Evolutionary conservation across 2,113 vertebrate genomes (phyloP).

Genomic region (Coptodon bakossiorum): DNA sequence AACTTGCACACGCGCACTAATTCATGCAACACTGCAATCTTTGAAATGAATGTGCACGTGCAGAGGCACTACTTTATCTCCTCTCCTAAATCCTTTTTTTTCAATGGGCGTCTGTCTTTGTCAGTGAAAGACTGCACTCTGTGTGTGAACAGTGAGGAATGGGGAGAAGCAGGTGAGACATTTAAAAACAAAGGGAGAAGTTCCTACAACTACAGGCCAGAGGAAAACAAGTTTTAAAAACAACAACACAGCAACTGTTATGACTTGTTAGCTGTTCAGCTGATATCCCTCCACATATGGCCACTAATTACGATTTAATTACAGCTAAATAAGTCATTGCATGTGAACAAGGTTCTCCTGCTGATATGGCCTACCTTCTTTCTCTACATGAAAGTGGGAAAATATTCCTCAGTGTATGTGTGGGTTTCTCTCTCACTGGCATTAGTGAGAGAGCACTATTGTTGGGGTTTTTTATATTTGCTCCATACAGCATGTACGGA

Average conservation of each 20-base stretch:
- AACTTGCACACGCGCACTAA: background rate
- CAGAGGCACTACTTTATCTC: background rate
- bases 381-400: background rate
- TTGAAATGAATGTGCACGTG: background rate
- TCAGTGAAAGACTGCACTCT: background rate
- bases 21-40: background rate
- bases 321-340: background rate
- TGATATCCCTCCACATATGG: background rate
- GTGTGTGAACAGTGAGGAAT: background rate
- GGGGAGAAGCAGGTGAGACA: background rate
- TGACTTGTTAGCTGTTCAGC: background rate
- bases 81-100: background rate
- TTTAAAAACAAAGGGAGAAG: background rate
- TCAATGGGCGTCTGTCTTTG: background rate
- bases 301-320: background rate
- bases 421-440: background rate
- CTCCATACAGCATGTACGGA: background rate
- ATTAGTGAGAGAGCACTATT: background rate
- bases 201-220: background rate
- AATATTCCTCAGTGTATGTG: background rate
- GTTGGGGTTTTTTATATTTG: accelerated
- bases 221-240: background rate
- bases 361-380: background rate
- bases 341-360: background rate
- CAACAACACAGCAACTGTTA: background rate